Conservation (phyloP, 2,888 invertebrate species). For the Lobophora halterata region DNA sequence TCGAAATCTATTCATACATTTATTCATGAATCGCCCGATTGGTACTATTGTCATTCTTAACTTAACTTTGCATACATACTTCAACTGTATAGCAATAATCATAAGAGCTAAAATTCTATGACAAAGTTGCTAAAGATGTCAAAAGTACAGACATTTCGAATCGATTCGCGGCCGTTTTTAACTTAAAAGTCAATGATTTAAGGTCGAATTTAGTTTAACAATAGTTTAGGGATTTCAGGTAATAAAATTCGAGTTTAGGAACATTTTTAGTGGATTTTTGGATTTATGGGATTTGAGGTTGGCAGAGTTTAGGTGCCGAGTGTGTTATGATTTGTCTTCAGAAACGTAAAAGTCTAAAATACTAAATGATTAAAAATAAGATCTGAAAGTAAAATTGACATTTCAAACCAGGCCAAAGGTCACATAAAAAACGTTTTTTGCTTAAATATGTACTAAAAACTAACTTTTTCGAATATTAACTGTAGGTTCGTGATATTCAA, state of each 20-base stretch:
- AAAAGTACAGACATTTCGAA: slow-evolving; percentile 24
- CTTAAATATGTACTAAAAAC: no score
- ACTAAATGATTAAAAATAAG: no score
- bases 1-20: slow-evolving; percentile 35
- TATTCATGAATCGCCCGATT: slow-evolving; percentile 37
- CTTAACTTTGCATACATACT: slow-evolving; percentile 22
- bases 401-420: no score
- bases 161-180: slow-evolving; percentile 21
- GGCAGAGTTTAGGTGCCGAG: slow-evolving; percentile 13
- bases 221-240: slow-evolving; percentile 10
- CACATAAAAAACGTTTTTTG: no score
- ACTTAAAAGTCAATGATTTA: slow-evolving; percentile 23
- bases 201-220: slow-evolving; percentile 19
- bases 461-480: no score
- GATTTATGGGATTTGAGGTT: slow-evolving; percentile 22
- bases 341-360: no score
- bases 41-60: slow-evolving; percentile 34
- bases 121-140: no score
- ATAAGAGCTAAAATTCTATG: no score
- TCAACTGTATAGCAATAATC: no score
- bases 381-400: no score
- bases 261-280: slow-evolving; percentile 29
- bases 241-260: slow-evolving; percentile 30
- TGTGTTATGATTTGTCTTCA: no score
- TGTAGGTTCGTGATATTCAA: no score